A percentile compares a stretch with the other conserved stretches of the same genome.
Conservation (phyloP, 2,113 vertebrate species). For the Suricata suricatta region DNA sequence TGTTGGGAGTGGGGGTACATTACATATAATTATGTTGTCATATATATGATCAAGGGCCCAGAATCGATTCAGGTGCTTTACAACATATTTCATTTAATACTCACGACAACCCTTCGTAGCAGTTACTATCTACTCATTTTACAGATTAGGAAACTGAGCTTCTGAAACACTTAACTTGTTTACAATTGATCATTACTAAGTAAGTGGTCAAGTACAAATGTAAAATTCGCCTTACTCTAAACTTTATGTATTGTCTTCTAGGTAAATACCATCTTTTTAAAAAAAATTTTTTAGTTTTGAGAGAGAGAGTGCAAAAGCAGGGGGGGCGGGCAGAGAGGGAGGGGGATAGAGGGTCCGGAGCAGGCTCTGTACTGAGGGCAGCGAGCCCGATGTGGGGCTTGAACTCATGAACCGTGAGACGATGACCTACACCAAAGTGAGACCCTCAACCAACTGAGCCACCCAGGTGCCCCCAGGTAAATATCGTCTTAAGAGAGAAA, state of each 20-base stretch:
- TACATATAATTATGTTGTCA: neutral
- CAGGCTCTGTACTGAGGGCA: no score
- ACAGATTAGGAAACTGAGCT: neutral
- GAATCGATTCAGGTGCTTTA: neutral
- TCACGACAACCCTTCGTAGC: neutral
- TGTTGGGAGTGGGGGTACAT: neutral
- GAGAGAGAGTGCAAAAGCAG: no score
- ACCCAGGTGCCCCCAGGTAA: neutral
- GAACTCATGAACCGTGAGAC: no score
- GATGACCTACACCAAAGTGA: no score
- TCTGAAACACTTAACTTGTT: neutral
- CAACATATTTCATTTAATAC: neutral
- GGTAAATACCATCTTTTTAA: neutral
- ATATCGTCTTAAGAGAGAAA: neutral
- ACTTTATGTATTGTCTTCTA: neutral
- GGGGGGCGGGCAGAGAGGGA: no score
- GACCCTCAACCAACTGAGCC: no score
- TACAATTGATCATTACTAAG: neutral
- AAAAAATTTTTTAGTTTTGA: no score
- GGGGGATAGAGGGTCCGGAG: no score
- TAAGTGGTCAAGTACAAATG: neutral
- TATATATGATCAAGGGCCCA: neutral
- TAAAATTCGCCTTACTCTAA: neutral
- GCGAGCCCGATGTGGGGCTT: no score
- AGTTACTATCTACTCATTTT: neutral